A percentile compares a stretch with the other conserved stretches of the same genome.
Evolutionary conservation across 1,140 invertebrate genomes (phyloP).

Genomic region (Anastrepha obliqua): DNA sequence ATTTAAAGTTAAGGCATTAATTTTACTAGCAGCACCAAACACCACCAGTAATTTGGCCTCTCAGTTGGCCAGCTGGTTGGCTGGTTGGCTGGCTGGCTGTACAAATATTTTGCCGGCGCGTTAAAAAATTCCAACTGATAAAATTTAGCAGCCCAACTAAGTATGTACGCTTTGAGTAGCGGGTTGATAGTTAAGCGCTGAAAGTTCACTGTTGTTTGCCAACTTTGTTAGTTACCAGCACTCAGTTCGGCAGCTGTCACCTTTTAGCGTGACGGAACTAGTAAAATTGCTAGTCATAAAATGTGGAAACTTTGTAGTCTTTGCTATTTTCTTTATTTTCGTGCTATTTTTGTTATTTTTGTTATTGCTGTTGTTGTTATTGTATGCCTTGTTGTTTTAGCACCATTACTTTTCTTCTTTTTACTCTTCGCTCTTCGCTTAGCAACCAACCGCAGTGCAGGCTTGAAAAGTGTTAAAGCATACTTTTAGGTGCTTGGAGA

Average conservation of each 20-base stretch:
- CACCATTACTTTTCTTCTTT: background rate
- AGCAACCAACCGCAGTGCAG: background rate
- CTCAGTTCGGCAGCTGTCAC: background rate
- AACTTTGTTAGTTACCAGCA: background rate
- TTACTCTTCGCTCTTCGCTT: background rate
- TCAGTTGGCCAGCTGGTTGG: background rate
- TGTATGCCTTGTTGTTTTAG: too few species aligned
- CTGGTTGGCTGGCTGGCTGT: slow-evolving; percentile 8
- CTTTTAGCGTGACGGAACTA: background rate
- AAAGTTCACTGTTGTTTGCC: slow-evolving; percentile 30
- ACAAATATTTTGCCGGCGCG: slow-evolving; percentile 32
- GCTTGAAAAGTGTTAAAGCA: background rate
- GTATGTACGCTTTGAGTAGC: background rate
- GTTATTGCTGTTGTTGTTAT: too few species aligned
- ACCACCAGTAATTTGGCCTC: background rate
- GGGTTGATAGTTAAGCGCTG: background rate
- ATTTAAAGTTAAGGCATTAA: slow-evolving; percentile 49
- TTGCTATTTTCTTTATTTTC: background rate
- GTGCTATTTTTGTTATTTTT: background rate
- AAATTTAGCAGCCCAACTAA: background rate
- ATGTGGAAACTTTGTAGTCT: slow-evolving; percentile 23
- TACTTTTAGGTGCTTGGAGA: slow-evolving; percentile 34
- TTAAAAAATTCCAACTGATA: slow-evolving; percentile 42
- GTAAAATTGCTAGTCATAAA: slow-evolving; percentile 9
- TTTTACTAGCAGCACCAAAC: background rate